phyloP scores from a whole-genome alignment of 2,113 vertebrate genomes.

The Willisornis vidua region DNA sequence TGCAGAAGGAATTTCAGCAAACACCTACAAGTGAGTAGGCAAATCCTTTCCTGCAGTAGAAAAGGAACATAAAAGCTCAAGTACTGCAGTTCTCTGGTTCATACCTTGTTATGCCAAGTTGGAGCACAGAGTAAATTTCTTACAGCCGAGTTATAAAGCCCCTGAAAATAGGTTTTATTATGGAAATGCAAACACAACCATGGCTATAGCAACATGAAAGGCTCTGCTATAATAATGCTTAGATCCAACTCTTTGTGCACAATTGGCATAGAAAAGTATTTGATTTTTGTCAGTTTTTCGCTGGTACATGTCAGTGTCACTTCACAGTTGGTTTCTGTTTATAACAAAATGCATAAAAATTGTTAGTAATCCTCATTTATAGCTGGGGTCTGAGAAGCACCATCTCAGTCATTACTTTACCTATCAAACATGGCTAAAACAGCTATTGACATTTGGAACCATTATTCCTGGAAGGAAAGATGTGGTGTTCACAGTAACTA shows the following conservation, averaged over 20 bases:
- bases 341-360: conserved; percentile 56
- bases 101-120: conserved; percentile 62
- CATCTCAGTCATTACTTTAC: conserved; percentile 52
- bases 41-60: not conserved
- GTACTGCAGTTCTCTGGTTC: not conserved
- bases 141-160: conserved; percentile 69
- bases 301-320: conserved; percentile 64
- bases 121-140: conserved; percentile 55
- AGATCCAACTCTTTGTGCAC: conserved; percentile 66
- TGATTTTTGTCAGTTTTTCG: conserved; percentile 15
- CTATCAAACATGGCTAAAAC: conserved; percentile 58
- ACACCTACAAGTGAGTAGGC: not conserved
- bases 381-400: conserved; percentile 36
- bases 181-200: conserved; percentile 62
- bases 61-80: not conserved
- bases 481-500: conserved; percentile 37
- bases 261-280: conserved; percentile 67
- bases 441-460: conserved; percentile 62
- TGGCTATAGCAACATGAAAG: conserved; percentile 70
- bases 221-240: conserved; percentile 57
- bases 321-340: conserved; percentile 60
- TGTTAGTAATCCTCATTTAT: conserved; percentile 66
- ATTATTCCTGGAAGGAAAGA: conserved; percentile 33
- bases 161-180: conserved; percentile 75
- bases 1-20: not conserved